Conservation (phyloP, 2,888 invertebrate species). For the Timandra comae region DNA sequence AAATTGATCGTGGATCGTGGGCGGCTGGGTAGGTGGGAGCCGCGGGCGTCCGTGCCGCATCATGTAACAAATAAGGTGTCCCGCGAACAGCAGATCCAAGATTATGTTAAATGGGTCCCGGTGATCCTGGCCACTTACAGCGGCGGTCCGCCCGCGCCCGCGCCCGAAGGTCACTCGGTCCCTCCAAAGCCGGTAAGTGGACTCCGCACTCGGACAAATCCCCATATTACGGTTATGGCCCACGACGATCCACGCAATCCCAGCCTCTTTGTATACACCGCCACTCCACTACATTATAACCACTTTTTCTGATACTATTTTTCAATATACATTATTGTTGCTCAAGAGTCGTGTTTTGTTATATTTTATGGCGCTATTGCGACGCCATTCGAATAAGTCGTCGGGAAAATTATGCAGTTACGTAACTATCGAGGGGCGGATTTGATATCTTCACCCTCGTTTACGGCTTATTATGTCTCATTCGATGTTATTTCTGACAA, state of each 20-base stretch:
- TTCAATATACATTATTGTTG: constrained; percentile 31
- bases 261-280: constrained; percentile 41
- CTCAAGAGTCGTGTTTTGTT: constrained; percentile 15
- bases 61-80: constrained; percentile 24
- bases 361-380: constrained; percentile 19
- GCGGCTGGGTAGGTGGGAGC: no score
- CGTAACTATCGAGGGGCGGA: constrained; percentile 7
- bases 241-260: constrained; percentile 30
- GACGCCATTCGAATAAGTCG: constrained; percentile 13
- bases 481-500: constrained; percentile 1
- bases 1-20: no score
- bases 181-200: constrained; percentile 57
- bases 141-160: constrained; percentile 41
- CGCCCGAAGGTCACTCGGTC: constrained; percentile 37
- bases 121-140: constrained; percentile 52
- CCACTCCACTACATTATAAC: constrained; percentile 34
- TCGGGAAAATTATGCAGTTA: constrained; percentile 14
- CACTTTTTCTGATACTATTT: constrained; percentile 38
- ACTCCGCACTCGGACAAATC: constrained; percentile 54
- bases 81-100: constrained; percentile 30
- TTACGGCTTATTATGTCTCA: constrained; percentile 7
- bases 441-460: constrained; percentile 9
- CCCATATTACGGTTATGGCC: constrained; percentile 60
- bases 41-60: constrained; percentile 10
- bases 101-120: constrained; percentile 55